These are phyloP conservation scores for Ctenopoma kingsleyae DNA, from an alignment of 2,797 vertebrate genomes.

Conservation along the genomic window DNA sequence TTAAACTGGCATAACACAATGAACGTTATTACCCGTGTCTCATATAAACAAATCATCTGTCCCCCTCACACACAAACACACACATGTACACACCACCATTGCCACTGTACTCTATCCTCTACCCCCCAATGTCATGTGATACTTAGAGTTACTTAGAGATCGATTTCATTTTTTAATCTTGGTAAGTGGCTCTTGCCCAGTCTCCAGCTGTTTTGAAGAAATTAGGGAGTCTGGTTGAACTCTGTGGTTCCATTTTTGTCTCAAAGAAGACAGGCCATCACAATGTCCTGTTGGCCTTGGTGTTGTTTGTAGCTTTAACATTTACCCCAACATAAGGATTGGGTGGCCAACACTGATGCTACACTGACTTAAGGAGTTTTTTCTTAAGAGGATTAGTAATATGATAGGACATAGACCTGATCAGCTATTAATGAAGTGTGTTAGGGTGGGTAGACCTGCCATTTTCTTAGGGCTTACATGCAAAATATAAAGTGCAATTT, in stretches of 20 bases:
- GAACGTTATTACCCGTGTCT: conserved; percentile 62
- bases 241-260: conserved; percentile 39
- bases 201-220: conserved; percentile 73
- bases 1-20: conserved; percentile 52
- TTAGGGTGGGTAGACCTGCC: conserved; percentile 55
- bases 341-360: conserved; percentile 61
- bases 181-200: conserved; percentile 80
- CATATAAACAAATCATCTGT: conserved; percentile 39
- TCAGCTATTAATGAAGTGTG: conserved; percentile 82
- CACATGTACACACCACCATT: conserved; percentile 36
- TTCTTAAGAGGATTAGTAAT: conserved; percentile 81
- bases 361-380: conserved; percentile 72
- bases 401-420: conserved; percentile 68
- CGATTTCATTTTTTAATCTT: conserved; percentile 87
- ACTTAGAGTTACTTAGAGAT: conserved; percentile 83
- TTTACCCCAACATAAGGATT: conserved; percentile 64
- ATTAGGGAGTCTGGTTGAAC: conserved; percentile 62
- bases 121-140: conserved; percentile 75
- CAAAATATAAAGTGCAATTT: conserved; percentile 67
- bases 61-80: conserved; percentile 35
- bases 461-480: conserved; percentile 67
- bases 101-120: conserved; percentile 43
- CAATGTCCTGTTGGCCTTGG: conserved; percentile 38
- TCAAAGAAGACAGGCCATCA: conserved; percentile 22
- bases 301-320: conserved; percentile 57